Percentiles rank a stretch among this genome's conserved stretches.
Conservation (phyloP, 2,888 invertebrate genomes). For the Slavum lentiscoides region DNA sequence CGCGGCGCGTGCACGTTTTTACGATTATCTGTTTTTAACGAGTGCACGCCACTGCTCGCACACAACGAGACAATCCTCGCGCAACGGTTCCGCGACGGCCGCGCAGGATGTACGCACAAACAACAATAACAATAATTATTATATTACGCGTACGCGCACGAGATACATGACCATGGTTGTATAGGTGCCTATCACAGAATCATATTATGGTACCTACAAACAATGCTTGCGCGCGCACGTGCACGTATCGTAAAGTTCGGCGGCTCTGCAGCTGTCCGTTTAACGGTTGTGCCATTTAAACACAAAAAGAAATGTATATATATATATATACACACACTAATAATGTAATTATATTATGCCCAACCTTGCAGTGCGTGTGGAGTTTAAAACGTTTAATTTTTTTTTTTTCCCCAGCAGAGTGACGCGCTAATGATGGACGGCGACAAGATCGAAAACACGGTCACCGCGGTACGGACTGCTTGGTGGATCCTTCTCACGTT, state of each 20-base stretch:
- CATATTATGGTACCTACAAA: not conserved
- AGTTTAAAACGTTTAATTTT: not conserved
- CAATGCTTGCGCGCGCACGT: not conserved
- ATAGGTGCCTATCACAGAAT: too few relatives aligned
- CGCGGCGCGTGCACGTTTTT: constrained; percentile 30
- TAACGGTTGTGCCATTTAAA: constrained; percentile 23
- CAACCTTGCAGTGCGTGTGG: not conserved
- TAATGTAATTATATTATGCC: not conserved
- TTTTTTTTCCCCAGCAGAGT: not conserved
- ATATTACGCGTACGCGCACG: not conserved
- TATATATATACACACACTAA: not conserved
- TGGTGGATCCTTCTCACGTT: constrained; percentile 44
- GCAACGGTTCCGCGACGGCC: not conserved
- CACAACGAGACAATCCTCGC: not conserved
- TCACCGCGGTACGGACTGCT: not conserved
- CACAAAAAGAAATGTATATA: not conserved
- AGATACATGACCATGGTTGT: too few relatives aligned
- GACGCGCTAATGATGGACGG: constrained; percentile 17
- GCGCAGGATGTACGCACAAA: not conserved
- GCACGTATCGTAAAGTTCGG: not conserved
- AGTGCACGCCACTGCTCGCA: constrained; percentile 1
- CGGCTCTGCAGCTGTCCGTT: not conserved
- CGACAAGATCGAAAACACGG: constrained; percentile 1
- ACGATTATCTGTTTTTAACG: constrained; percentile 48
- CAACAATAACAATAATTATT: constrained; percentile 16